These are phyloP conservation scores for Nyctereutes procyonoides DNA, from an alignment of 2,113 vertebrate genomes.

Conservation along the genomic window DNA sequence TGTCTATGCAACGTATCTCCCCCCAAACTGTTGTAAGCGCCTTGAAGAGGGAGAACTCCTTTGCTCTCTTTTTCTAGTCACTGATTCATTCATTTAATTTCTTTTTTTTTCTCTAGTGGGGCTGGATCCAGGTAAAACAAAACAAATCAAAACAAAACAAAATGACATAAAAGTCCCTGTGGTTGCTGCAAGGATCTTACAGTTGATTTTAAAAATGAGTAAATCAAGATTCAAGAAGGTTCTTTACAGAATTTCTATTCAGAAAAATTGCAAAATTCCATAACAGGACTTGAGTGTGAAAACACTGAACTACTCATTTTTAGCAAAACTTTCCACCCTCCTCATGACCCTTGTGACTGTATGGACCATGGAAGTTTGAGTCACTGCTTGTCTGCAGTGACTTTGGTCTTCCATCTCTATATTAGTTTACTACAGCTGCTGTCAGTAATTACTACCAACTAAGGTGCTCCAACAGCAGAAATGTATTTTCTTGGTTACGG, in stretches of 20 bases:
- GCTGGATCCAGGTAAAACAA: neutral
- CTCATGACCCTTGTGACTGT: neutral
- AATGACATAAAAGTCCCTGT: neutral
- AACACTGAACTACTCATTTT: neutral
- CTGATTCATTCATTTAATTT: neutral
- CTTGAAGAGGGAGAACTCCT: neutral
- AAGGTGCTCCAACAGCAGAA: neutral
- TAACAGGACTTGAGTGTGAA: neutral
- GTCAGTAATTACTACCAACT: neutral
- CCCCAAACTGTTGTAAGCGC: neutral
- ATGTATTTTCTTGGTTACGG: neutral
- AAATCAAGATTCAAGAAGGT: neutral
- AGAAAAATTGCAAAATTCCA: neutral
- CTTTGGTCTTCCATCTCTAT: neutral
- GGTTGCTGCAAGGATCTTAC: neutral
- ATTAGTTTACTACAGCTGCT: neutral
- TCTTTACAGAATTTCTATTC: neutral
- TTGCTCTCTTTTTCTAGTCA: neutral
- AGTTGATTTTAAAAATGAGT: neutral
- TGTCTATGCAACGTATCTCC: neutral
- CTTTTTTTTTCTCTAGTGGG: neutral
- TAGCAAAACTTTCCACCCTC: neutral
- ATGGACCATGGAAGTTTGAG: neutral
- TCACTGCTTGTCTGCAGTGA: neutral
- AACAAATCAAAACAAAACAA: too few relatives aligned